Evolutionary conservation across 2,113 vertebrate species (phyloP).

Genomic region (Spea bombifrons): DNA sequence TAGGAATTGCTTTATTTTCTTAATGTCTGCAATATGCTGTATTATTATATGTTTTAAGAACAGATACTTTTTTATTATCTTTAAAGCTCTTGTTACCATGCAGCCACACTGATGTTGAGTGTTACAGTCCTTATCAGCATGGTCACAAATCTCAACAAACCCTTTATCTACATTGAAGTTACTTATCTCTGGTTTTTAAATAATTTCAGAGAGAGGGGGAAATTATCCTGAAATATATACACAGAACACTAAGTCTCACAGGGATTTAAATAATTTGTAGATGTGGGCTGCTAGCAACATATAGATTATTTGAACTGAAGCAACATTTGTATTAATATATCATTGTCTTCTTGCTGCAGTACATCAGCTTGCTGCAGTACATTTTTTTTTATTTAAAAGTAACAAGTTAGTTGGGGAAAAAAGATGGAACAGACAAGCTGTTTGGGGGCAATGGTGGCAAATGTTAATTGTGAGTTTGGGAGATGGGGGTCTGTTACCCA

Average conservation of each 20-base stretch:
- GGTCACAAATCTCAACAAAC: conserved; percentile 39
- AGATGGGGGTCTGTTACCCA: too few relatives aligned
- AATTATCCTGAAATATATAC: conserved; percentile 35
- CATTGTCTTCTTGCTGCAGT: conserved; percentile 20
- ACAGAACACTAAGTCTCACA: conserved; percentile 22
- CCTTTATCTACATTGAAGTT: conserved; percentile 41
- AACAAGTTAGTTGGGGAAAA: too few relatives aligned
- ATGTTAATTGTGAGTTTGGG: too few relatives aligned
- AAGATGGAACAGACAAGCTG: too few relatives aligned
- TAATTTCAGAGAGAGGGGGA: conserved; percentile 29
- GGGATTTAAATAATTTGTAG: conserved; percentile 32
- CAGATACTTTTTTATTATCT: not conserved
- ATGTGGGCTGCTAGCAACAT: conserved; percentile 25
- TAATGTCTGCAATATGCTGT: too few relatives aligned
- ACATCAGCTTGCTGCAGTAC: too few relatives aligned
- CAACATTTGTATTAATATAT: conserved; percentile 32
- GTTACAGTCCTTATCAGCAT: conserved; percentile 23
- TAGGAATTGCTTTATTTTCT: too few relatives aligned
- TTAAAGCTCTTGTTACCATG: conserved; percentile 17
- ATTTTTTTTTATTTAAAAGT: too few relatives aligned
- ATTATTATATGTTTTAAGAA: not conserved
- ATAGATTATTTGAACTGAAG: conserved; percentile 36
- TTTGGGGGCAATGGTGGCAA: too few relatives aligned
- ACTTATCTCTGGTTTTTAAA: conserved; percentile 31
- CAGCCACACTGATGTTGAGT: conserved; percentile 6